Evolutionary conservation across 2,113 vertebrate species (phyloP), one percentile per base, ranked within the genome.

Genomic region (Chlamydotis undulata): DNA sequence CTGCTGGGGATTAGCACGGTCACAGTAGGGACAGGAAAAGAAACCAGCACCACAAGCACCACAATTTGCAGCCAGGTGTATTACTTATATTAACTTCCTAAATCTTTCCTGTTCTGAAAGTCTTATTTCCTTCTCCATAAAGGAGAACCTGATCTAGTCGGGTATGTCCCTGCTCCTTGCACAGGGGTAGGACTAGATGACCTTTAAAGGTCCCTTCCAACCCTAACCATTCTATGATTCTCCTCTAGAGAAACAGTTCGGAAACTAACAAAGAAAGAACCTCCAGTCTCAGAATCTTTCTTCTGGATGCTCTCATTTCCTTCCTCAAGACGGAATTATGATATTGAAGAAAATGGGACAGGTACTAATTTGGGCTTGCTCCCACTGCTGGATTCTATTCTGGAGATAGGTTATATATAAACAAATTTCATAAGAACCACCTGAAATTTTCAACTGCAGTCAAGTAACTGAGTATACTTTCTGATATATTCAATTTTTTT

Each of bases 331-430:
- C 25, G 73, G 60, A 86, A 95, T 81, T 84, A 75, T 0, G 3
- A 76, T 61, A 39, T n/a, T 68, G 68, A 92, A 86, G 65, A 94
- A 97, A 96, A 86, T 94, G 90, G 93, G 95, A 89, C 93, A 95
- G 88, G 90, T 67, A 86, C 88, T 94, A 96, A 95, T 96, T 95
- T 93, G 79, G 28, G 90, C 64, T 90, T 94, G 87, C 35, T 93
- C 65, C 45, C 88, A 84, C 83, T 93, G 86, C 88, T 95, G 60
- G 39, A 53, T 81, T 89, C 85, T 92, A 52, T 88, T 94, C 80
- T 63, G 61, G 68, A 90, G 76, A 90, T 83, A 12, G 5, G 29
- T 84, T 93, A 61, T 85, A 35, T 55, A 91, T 47, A 93, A 83
- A 75, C 67, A 89, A 82, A 78, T 74, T 85, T 81, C 47, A 1